Conservation (phyloP, 2,888 invertebrate genomes). For the Panzeria rudis region DNA sequence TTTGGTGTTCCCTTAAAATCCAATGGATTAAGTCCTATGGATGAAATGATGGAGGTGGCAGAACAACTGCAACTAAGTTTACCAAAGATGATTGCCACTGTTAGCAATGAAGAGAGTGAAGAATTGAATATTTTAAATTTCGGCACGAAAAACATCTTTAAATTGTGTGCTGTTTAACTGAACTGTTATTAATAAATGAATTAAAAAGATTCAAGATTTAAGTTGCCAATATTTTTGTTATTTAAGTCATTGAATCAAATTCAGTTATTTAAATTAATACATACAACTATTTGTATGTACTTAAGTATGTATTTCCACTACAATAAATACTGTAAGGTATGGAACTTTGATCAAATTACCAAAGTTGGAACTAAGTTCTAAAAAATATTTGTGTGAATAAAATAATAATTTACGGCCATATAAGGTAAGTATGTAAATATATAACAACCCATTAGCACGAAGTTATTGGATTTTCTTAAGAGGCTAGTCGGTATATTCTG, state of each 20-base stretch:
- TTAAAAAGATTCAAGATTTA: slow-evolving; percentile 29
- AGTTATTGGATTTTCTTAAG: no score
- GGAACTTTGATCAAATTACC: not conserved
- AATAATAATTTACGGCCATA: no score
- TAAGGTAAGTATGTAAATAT: no score
- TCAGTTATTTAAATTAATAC: not conserved
- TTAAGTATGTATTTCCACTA: not conserved
- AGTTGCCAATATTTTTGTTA: slow-evolving; percentile 57
- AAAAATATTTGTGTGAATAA: no score
- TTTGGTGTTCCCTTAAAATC: slow-evolving; percentile 40
- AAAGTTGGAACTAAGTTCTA: no score
- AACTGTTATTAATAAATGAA: slow-evolving; percentile 42
- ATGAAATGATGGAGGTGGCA: slow-evolving; percentile 6
- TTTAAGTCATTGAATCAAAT: slow-evolving; percentile 12
- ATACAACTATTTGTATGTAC: not conserved
- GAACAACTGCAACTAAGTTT: slow-evolving; percentile 1
- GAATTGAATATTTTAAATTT: slow-evolving; percentile 6
- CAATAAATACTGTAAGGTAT: not conserved
- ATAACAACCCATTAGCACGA: no score
- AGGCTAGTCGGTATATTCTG: no score
- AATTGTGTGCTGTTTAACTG: slow-evolving; percentile 33
- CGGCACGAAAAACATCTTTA: slow-evolving; percentile 40
- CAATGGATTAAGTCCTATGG: not conserved
- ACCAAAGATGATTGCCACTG: slow-evolving; percentile 6
- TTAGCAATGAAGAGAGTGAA: not conserved